phyloP scores from a whole-genome alignment of 2,113 vertebrate genomes.

The Parus major region DNA sequence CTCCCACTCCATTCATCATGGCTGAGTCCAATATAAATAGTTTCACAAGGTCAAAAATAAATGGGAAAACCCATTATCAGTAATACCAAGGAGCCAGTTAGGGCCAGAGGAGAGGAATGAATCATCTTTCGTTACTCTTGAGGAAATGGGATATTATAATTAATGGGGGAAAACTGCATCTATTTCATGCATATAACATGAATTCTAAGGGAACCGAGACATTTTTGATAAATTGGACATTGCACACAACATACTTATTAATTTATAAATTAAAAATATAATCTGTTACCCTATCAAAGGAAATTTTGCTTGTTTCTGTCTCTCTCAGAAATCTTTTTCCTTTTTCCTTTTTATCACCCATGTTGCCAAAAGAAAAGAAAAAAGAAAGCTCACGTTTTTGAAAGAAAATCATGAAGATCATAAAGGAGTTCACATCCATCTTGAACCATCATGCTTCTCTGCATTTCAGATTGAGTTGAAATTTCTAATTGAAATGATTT shows the following conservation, averaged over 20 bases:
- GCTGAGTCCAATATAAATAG: slow-evolving; percentile 13
- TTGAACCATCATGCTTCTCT: slow-evolving; percentile 61
- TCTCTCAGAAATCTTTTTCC: not conserved
- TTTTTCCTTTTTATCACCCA: slow-evolving; percentile 51
- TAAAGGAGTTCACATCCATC: slow-evolving; percentile 72
- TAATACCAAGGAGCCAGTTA: slow-evolving; percentile 10
- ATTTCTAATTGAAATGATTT: slow-evolving; percentile 94
- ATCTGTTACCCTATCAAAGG: slow-evolving; percentile 40
- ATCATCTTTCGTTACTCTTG: slow-evolving; percentile 45
- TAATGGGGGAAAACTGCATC: slow-evolving; percentile 43
- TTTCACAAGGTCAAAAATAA: slow-evolving; percentile 58
- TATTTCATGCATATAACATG: slow-evolving; percentile 67
- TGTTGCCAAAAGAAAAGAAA: not conserved
- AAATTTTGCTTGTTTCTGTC: slow-evolving; percentile 43
- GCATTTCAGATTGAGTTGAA: slow-evolving; percentile 82
- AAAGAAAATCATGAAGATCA: slow-evolving; percentile 60
- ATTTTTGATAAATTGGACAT: slow-evolving; percentile 63
- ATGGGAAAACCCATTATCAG: slow-evolving; percentile 22
- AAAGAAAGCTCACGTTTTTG: slow-evolving; percentile 31
- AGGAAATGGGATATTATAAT: slow-evolving; percentile 58
- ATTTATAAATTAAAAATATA: slow-evolving; percentile 67
- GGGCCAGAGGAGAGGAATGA: slow-evolving; percentile 44
- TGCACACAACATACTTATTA: slow-evolving; percentile 47
- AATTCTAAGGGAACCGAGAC: slow-evolving; percentile 20
- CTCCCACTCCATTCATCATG: not conserved